phyloP scores from a whole-genome alignment of 2,113 vertebrate species.

The Toxostoma redivivum region DNA sequence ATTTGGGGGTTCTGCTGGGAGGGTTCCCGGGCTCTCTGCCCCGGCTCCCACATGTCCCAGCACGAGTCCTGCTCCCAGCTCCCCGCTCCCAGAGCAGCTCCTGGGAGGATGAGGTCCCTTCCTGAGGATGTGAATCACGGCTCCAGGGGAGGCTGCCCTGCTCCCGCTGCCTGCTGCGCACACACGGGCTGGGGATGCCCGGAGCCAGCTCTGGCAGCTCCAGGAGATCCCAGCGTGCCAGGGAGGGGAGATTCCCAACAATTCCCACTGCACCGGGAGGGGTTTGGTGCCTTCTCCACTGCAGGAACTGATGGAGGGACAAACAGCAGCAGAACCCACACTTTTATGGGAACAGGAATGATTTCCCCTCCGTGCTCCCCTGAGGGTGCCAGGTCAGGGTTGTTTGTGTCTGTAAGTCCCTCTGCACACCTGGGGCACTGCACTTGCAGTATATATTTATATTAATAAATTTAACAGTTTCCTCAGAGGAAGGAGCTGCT shows the following conservation, averaged over 20 bases:
- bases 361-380: background rate
- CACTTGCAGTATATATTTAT: background rate
- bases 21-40: rapidly evolving
- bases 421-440: background rate
- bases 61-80: rapidly evolving
- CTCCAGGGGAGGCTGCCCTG: background rate
- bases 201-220: background rate
- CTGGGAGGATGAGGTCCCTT: constrained; percentile 21
- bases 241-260: background rate
- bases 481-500: background rate
- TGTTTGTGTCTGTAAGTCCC: background rate
- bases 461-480: background rate
- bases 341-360: background rate
- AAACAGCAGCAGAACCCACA: rapidly evolving
- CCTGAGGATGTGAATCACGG: constrained; percentile 45
- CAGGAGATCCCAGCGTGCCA: background rate
- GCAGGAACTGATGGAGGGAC: background rate
- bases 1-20: rapidly evolving
- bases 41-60: rapidly evolving
- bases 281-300: rapidly evolving
- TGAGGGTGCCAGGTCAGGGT: rapidly evolving
- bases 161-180: background rate
- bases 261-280: rapidly evolving
- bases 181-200: too few species aligned
- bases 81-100: background rate